Evolutionary conservation across 2,113 vertebrate genomes (phyloP).

Genomic region (Ailuropoda melanoleuca): DNA sequence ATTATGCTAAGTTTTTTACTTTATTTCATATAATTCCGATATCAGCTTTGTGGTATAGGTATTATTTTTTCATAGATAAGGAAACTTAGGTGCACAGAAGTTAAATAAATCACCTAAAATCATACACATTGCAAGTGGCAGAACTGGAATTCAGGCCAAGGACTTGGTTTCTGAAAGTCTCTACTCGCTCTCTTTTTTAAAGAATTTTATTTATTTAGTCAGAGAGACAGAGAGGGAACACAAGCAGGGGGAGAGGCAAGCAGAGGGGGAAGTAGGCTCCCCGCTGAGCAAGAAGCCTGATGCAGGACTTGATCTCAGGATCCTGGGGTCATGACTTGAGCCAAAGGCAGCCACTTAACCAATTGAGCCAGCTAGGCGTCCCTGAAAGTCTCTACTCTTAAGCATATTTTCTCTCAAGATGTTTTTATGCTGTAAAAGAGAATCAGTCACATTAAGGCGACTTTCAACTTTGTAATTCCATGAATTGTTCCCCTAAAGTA

Average conservation of each 20-base stretch:
- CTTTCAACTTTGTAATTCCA: conserved; percentile 21
- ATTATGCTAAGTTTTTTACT: not conserved
- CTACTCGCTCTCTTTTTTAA: too few relatives aligned
- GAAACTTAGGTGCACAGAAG: not conserved
- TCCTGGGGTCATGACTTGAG: too few relatives aligned
- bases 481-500: conserved; percentile 50
- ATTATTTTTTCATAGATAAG: not conserved
- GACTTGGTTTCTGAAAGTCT: not conserved
- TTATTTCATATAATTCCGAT: not conserved
- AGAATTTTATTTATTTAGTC: too few relatives aligned
- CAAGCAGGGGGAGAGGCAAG: too few relatives aligned
- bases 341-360: too few relatives aligned
- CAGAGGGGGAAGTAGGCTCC: too few relatives aligned
- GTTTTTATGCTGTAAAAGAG: not conserved
- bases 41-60: not conserved
- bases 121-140: not conserved
- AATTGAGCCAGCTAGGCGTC: too few relatives aligned
- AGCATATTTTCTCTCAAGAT: not conserved
- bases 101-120: conserved; percentile 9
- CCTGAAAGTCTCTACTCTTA: not conserved
- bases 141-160: not conserved
- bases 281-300: too few relatives aligned
- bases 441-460: not conserved
- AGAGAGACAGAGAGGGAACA: too few relatives aligned
- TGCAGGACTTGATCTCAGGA: too few relatives aligned